Percentiles rank a stretch among this genome's conserved stretches.
phyloP scores from a whole-genome alignment of 2,797 vertebrate species.

The Hippoglossus hippoglossus region DNA sequence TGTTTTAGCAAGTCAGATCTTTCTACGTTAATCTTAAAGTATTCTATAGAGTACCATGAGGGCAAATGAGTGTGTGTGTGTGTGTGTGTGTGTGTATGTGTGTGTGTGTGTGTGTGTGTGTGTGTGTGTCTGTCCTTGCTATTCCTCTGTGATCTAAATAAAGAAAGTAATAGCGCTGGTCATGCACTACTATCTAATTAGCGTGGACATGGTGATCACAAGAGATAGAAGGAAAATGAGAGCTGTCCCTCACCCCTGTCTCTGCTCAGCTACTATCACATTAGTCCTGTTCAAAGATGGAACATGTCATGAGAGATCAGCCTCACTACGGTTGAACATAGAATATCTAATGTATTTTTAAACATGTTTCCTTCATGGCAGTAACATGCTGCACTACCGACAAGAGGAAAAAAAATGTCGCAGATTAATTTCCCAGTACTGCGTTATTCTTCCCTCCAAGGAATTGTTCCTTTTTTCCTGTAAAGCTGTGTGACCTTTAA shows the following conservation, averaged over 20 bases:
- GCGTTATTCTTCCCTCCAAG: conserved; percentile 25
- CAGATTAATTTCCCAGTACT: conserved; percentile 17
- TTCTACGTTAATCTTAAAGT: conserved; percentile 30
- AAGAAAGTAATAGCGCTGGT: conserved; percentile 22
- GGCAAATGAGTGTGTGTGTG: neutral
- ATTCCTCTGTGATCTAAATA: conserved; percentile 31
- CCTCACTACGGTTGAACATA: neutral
- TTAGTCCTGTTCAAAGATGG: conserved; percentile 18
- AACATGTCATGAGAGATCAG: conserved; percentile 25
- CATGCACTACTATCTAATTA: conserved; percentile 25
- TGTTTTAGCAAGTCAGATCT: conserved; percentile 31
- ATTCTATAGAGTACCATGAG: conserved; percentile 13
- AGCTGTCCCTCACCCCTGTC: conserved; percentile 23
- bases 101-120: neutral
- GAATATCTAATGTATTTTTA: neutral
- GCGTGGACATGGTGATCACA: conserved; percentile 6
- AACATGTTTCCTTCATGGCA: conserved; percentile 15
- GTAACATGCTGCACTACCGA: conserved; percentile 5
- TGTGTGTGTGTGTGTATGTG: too few relatives aligned
- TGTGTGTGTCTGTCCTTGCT: neutral
- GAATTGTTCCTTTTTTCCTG: conserved; percentile 53
- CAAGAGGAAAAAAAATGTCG: neutral
- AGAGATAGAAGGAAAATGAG: conserved; percentile 5
- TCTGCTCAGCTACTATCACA: conserved; percentile 2
- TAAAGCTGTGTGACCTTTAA: conserved; percentile 71